Conservation (phyloP, 2,797 vertebrate genomes). For the Anas georgica region DNA sequence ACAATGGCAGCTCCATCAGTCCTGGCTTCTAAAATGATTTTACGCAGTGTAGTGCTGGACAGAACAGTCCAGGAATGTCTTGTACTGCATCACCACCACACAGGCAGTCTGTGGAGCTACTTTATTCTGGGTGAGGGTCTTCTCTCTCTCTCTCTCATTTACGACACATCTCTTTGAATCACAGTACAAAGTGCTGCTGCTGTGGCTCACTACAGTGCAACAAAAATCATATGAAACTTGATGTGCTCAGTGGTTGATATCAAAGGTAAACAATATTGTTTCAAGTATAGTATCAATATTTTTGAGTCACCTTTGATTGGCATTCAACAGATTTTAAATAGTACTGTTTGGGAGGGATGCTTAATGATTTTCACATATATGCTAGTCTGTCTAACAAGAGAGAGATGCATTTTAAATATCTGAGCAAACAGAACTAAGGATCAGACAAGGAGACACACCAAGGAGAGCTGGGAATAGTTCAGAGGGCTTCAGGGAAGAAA, state of each 20-base stretch:
- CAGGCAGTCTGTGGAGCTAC: not conserved
- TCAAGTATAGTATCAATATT: not conserved
- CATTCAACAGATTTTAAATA: not conserved
- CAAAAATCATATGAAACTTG: not conserved
- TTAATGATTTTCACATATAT: not conserved
- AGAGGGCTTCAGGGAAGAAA: not conserved
- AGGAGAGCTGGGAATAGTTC: not conserved
- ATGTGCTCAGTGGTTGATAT: not conserved
- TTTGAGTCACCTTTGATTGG: not conserved
- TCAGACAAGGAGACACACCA: rapidly evolving
- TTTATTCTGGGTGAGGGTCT: not conserved
- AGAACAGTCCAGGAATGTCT: not conserved
- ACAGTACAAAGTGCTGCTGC: not conserved
- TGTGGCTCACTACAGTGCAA: not conserved
- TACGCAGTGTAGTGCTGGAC: not conserved
- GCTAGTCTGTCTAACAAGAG: not conserved
- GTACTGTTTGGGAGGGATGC: not conserved
- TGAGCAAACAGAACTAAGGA: not conserved
- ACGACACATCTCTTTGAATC: not conserved
- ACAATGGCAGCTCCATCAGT: not conserved
- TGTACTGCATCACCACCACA: not conserved
- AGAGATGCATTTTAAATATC: not conserved
- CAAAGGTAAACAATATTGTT: not conserved
- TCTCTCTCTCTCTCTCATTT: not conserved
- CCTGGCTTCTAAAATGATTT: not conserved